Evolutionary conservation across 2,888 invertebrate species (phyloP).

Genomic region (Drosophila barbarae): DNA sequence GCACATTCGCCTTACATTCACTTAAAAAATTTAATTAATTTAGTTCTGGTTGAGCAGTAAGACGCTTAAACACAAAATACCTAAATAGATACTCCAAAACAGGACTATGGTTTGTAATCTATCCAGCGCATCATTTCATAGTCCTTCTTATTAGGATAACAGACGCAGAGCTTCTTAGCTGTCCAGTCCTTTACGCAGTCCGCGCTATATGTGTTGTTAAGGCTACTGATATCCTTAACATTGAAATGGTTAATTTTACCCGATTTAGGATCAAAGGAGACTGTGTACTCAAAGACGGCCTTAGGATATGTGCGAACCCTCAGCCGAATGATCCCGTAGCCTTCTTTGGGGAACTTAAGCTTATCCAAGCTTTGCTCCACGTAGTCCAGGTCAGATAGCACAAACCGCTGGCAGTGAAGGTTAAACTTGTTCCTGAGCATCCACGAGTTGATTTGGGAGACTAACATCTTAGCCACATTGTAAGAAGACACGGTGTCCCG

Average conservation of each 20-base stretch:
- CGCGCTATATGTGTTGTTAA: constrained; percentile 79
- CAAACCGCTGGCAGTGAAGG: constrained; percentile 32
- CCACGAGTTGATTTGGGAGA: constrained; percentile 56
- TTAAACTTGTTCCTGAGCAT: constrained; percentile 33
- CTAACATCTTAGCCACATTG: constrained; percentile 70
- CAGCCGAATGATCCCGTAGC: constrained; percentile 63
- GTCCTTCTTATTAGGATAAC: constrained; percentile 21
- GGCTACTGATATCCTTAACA: constrained; percentile 81
- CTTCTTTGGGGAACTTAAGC: constrained; percentile 6
- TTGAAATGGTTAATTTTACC: constrained; percentile 78
- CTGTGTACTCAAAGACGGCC: constrained; percentile 84
- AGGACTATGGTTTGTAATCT: neutral
- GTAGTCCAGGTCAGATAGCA: constrained; percentile 26
- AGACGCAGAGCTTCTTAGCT: constrained; percentile 55
- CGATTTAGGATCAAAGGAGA: constrained; percentile 80
- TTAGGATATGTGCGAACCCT: constrained; percentile 84
- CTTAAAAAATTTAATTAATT: no score
- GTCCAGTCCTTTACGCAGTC: constrained; percentile 76
- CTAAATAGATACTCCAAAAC: no score
- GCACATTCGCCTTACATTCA: no score
- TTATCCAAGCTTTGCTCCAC: constrained; percentile 31
- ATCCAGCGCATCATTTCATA: neutral
- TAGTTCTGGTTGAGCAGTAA: no score
- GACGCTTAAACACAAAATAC: no score
- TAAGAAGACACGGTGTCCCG: constrained; percentile 71